Conservation (phyloP, 2,797 vertebrate species). For the Lycodopsis pacificus region DNA sequence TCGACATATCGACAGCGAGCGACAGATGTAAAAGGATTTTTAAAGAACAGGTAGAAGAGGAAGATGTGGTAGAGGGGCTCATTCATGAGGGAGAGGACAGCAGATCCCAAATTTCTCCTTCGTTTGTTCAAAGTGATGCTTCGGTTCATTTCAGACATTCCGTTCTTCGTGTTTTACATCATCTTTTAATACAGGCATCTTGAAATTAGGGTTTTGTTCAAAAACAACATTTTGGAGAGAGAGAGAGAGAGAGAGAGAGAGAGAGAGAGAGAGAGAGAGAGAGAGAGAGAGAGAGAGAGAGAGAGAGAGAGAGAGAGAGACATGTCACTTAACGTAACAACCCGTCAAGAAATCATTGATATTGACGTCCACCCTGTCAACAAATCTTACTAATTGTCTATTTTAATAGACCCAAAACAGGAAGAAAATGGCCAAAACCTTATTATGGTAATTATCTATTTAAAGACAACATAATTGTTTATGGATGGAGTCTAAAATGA, state of each 20-base stretch:
- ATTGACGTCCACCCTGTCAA: neutral
- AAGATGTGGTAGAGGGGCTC: neutral
- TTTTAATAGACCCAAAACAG: neutral
- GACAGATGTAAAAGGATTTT: neutral
- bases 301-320: neutral
- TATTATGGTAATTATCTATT: slow-evolving; percentile 1
- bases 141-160: neutral
- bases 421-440: neutral
- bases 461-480: neutral
- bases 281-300: neutral
- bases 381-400: neutral
- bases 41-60: neutral
- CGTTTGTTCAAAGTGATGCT: too few relatives aligned
- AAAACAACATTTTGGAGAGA: neutral
- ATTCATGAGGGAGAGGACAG: neutral
- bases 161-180: neutral
- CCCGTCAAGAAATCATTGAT: neutral
- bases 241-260: neutral
- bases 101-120: too few relatives aligned
- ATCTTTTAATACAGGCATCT: neutral
- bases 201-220: neutral
- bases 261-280: neutral
- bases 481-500: neutral
- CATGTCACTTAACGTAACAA: neutral
- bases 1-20: neutral